phyloP scores from a whole-genome alignment of 2,113 vertebrate species.

The Hiodon alosoides region DNA sequence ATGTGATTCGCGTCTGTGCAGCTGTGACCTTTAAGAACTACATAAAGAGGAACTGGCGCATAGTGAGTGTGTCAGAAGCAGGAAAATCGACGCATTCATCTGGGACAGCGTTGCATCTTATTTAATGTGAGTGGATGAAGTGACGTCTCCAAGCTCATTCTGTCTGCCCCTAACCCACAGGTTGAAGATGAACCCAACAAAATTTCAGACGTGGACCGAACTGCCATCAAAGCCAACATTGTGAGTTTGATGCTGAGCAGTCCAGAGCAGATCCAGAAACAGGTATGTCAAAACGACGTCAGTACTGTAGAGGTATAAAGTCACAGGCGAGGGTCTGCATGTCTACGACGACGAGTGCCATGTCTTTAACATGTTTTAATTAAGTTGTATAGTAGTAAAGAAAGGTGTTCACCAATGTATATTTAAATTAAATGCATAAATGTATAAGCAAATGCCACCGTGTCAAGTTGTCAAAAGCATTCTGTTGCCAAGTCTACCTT shows the following conservation, averaged over 20 bases:
- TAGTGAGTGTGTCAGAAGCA: slow-evolving; percentile 66
- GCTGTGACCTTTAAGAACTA: slow-evolving; percentile 98
- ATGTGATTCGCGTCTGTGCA: slow-evolving; percentile 92
- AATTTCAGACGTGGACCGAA: slow-evolving; percentile 86
- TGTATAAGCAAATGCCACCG: too few species aligned
- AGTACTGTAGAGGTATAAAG: neutral
- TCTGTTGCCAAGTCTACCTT: too few species aligned
- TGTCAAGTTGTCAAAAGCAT: too few species aligned
- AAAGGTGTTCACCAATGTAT: neutral
- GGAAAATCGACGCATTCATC: neutral
- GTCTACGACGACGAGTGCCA: too few species aligned
- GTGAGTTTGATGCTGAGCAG: slow-evolving; percentile 97
- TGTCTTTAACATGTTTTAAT: too few species aligned
- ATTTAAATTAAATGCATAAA: too few species aligned
- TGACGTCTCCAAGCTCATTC: neutral
- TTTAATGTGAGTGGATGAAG: neutral
- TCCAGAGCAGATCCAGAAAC: slow-evolving; percentile 97
- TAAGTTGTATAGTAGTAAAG: too few species aligned
- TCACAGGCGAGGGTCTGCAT: neutral
- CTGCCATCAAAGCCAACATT: slow-evolving; percentile 93
- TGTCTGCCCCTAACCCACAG: slow-evolving; percentile 55
- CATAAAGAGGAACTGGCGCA: slow-evolving; percentile 98
- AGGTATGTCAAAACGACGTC: slow-evolving; percentile 60
- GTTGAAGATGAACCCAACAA: slow-evolving; percentile 96
- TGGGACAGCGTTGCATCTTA: neutral